Base-by-base conservation (phyloP, 2,113 vertebrate species). In the Callipepla squamata region DNA sequence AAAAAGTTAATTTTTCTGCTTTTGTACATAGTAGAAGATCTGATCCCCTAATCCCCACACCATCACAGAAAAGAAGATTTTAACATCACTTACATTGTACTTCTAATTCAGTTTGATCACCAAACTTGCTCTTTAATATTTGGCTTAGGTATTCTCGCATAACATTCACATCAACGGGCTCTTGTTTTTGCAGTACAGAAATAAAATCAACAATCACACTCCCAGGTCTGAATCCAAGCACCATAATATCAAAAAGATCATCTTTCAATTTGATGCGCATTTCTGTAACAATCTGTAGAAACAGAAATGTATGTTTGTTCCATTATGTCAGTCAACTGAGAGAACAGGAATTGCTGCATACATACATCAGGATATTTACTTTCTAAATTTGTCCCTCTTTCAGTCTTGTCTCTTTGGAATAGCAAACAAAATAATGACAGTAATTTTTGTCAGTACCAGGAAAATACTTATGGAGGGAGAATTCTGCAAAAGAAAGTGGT, bases 201-300 rank as follows among this genome's bases (percentile, higher is more conserved):
- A 92, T 48, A n/a, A 97, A 93, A 73, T 94, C 17, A 69, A 67
- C 93, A 1, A 42, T 5, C 59, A 97, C 94, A 3, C 91, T 96
- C 25, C 97, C 96, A 17, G 32, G 28, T 65, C 70, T 92, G 92
- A 96, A 96, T 63, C 91, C 94, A 61, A 96, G 70, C 9, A 97
- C 16, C 8, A 59, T 0, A 18, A 97, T 17, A 9, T 91, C 1
- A 0, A 95, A 95, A 25, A 4, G 61, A 18, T 61, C 22, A 3
- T 78, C 70, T 11, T 68, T 5, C 48, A 97, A 79, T 17, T 12
- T 53, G 5, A 16, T 16, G 3, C 36, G 67, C 96, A 97, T 96
- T 38, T 40, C 61, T 69, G 5, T 45, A 20, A 86, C 79, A 44
- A 97, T 51, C 97, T 97, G 96, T n/a, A 86, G 45, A 34, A 81